Conservation (phyloP, 2,797 vertebrate species). For the Pseudotriccus pelzelni region DNA sequence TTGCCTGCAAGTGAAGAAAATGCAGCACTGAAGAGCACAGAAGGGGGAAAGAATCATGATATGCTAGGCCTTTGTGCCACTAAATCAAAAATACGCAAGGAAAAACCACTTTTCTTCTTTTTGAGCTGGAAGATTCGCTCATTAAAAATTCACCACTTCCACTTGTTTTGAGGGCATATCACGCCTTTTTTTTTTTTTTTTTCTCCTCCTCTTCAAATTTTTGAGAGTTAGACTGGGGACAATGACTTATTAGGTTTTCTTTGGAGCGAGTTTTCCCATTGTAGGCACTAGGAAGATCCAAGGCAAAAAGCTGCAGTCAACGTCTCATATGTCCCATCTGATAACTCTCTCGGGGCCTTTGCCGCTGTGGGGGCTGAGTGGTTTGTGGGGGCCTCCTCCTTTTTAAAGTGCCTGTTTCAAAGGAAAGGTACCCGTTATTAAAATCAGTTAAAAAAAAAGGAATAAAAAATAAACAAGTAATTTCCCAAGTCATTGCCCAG, state of each 20-base stretch:
- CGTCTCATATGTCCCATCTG: slow-evolving; percentile 92
- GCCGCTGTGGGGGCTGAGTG: slow-evolving; percentile 82
- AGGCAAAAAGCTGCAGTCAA: slow-evolving; percentile 87
- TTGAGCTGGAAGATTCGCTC: slow-evolving; percentile 74
- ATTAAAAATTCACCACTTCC: slow-evolving; percentile 73
- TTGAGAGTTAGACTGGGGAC: slow-evolving; percentile 76
- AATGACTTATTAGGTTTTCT: slow-evolving; percentile 89
- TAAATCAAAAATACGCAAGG: slow-evolving; percentile 75
- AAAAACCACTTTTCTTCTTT: slow-evolving; percentile 67
- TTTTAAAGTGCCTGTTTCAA: slow-evolving; percentile 87
- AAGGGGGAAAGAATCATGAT: slow-evolving; percentile 64
- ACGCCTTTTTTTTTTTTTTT: slow-evolving; percentile 71
- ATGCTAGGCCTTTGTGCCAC: slow-evolving; percentile 72
- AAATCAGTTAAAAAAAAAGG: background rate
- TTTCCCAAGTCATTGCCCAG: background rate
- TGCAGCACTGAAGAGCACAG: slow-evolving; percentile 77
- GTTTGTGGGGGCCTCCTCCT: slow-evolving; percentile 84
- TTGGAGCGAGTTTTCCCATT: slow-evolving; percentile 94
- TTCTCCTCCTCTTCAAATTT: slow-evolving; percentile 67
- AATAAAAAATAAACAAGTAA: background rate
- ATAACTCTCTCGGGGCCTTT: slow-evolving; percentile 85
- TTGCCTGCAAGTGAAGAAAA: slow-evolving; percentile 81
- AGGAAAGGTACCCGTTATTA: background rate
- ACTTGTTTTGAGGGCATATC: slow-evolving; percentile 76
- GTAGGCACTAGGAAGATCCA: slow-evolving; percentile 96